These are phyloP conservation scores for Papio anubis DNA, from an alignment of 2,113 vertebrate species.

Conservation along the genomic window DNA sequence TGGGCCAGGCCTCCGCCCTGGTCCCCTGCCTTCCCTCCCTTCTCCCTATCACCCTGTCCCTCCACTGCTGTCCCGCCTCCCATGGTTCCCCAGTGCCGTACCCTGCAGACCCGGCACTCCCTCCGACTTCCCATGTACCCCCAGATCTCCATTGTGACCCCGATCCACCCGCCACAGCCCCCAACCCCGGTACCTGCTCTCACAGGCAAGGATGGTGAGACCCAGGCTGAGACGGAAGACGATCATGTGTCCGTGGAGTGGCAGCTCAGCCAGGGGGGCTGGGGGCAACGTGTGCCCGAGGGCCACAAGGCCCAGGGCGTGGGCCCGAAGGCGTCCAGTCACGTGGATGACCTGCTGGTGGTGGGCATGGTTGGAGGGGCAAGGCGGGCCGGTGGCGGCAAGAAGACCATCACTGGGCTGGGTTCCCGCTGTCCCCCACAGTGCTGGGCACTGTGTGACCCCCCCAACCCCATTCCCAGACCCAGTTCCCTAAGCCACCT, in stretches of 20 bases:
- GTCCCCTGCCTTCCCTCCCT: neutral
- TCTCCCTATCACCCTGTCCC: fast-evolving
- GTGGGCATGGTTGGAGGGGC: neutral
- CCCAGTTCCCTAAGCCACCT: neutral
- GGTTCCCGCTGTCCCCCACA: neutral
- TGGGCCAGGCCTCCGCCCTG: neutral
- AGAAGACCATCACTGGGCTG: neutral
- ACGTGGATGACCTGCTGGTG: constrained; percentile 92
- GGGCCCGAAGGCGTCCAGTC: constrained; percentile 88
- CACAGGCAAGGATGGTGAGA: constrained; percentile 93
- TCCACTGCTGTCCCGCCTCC: neutral
- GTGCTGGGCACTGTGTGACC: neutral
- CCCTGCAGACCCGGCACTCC: too few species aligned
- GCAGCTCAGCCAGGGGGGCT: constrained; percentile 92
- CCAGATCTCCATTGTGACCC: neutral
- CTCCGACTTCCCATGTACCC: neutral
- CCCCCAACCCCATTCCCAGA: neutral
- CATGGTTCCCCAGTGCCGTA: fast-evolving
- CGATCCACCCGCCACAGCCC: neutral
- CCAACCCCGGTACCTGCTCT: constrained; percentile 88
- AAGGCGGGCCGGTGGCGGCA: fast-evolving
- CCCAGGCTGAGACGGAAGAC: constrained; percentile 95
- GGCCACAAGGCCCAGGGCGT: constrained; percentile 90
- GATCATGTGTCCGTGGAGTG: constrained; percentile 93
- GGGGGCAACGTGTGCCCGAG: constrained; percentile 92